Percentiles rank a stretch among this genome's conserved stretches.
Evolutionary conservation across 2,888 invertebrate genomes (phyloP).

Genomic region (Thymelicus lineola): DNA sequence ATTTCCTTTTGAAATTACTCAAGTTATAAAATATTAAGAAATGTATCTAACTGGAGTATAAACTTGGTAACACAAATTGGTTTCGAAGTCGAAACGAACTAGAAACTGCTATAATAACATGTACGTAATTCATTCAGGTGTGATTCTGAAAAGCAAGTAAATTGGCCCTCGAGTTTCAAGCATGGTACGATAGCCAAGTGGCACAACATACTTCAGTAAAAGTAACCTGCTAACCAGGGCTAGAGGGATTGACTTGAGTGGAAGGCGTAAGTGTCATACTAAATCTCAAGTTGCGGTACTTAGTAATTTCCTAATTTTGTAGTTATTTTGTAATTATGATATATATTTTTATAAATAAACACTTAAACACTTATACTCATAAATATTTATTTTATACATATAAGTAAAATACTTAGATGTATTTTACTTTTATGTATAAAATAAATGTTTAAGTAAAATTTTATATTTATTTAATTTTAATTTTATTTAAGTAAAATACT

Average conservation of each 20-base stretch:
- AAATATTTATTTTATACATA: no score
- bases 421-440: no score
- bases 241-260: conserved; percentile 29
- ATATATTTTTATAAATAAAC: no score
- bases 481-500: no score
- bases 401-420: no score
- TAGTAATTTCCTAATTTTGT: conserved; percentile 10
- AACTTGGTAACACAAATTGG: no score
- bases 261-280: conserved; percentile 16
- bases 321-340: conserved; percentile 3
- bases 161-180: conserved; percentile 29
- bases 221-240: conserved; percentile 29
- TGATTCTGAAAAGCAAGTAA: conserved; percentile 31
- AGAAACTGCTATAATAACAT: not conserved
- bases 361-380: no score
- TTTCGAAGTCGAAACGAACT: not conserved
- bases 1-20: not conserved
- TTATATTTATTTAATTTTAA: no score
- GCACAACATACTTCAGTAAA: conserved; percentile 37
- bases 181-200: conserved; percentile 32
- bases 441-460: no score
- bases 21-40: not conserved
- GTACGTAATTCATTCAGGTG: conserved; percentile 21
- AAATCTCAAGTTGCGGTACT: conserved; percentile 17
- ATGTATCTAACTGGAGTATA: no score